These are phyloP conservation scores for Halictus rubicundus DNA, from an alignment of 1,140 invertebrate genomes.

Conservation along the genomic window DNA sequence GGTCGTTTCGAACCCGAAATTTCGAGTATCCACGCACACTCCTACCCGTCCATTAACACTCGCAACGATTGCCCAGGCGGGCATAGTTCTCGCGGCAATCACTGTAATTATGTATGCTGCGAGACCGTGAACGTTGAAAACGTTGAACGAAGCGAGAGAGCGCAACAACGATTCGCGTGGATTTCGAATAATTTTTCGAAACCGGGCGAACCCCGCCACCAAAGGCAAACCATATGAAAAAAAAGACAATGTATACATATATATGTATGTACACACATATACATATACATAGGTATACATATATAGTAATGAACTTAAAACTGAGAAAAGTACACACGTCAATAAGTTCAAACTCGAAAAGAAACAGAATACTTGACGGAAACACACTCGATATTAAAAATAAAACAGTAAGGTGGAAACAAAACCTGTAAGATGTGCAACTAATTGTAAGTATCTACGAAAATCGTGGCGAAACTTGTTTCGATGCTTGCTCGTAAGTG, in stretches of 20 bases:
- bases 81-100: slow-evolving; percentile 30
- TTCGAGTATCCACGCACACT: too few species aligned
- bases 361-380: slow-evolving; percentile 10
- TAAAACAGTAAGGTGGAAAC: background rate
- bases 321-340: slow-evolving; percentile 24
- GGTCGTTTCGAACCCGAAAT: too few species aligned
- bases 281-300: too few species aligned
- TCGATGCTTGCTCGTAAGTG: background rate
- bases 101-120: background rate
- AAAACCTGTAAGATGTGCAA: slow-evolving; percentile 2
- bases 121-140: background rate
- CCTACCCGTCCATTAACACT: slow-evolving; percentile 50
- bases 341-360: background rate
- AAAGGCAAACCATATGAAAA: slow-evolving; percentile 29
- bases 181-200: background rate
- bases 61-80: slow-evolving; percentile 23
- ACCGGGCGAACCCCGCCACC: slow-evolving; percentile 44
- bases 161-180: background rate
- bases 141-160: background rate
- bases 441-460: background rate
- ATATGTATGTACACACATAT: slow-evolving; percentile 20
- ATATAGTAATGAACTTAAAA: slow-evolving; percentile 18
- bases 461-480: background rate
- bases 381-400: background rate
- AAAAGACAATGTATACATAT: slow-evolving; percentile 27